Evolutionary conservation across 1,140 invertebrate species (phyloP).

Genomic region (Ruditapes philippinarum): DNA sequence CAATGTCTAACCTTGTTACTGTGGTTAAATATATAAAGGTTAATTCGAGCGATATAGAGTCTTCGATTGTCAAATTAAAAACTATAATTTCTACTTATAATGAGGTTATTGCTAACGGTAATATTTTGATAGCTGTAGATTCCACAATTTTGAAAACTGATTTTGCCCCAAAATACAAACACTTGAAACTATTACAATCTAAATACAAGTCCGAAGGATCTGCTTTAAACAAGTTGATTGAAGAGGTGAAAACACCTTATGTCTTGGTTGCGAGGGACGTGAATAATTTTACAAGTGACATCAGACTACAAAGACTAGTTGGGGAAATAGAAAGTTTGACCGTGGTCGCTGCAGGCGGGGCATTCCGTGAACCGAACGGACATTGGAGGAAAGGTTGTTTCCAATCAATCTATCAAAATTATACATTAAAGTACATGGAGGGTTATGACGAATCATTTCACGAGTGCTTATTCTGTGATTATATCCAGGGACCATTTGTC

Average conservation of each 20-base stretch:
- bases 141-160: neutral
- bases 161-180: neutral
- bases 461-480: conserved; percentile 85
- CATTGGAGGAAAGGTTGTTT: conserved; percentile 81
- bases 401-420: conserved; percentile 76
- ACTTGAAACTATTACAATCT: neutral
- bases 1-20: conserved; percentile 45
- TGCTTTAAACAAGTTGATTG: conserved; percentile 73
- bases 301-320: conserved; percentile 79
- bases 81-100: neutral
- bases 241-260: conserved; percentile 77
- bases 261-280: conserved; percentile 77
- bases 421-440: too few relatives aligned
- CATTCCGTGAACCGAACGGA: too few relatives aligned
- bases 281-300: conserved; percentile 71
- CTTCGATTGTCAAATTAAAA: neutral
- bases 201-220: conserved; percentile 9
- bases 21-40: conserved; percentile 19
- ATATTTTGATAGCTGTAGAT: neutral
- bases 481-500: conserved; percentile 81
- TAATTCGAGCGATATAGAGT: neutral
- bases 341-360: conserved; percentile 73
- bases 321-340: conserved; percentile 72
- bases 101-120: neutral
- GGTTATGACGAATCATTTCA: too few relatives aligned